Percentiles rank a stretch among this genome's conserved stretches.
Evolutionary conservation across 2,113 vertebrate genomes (phyloP).

Genomic region (Crocuta crocuta): DNA sequence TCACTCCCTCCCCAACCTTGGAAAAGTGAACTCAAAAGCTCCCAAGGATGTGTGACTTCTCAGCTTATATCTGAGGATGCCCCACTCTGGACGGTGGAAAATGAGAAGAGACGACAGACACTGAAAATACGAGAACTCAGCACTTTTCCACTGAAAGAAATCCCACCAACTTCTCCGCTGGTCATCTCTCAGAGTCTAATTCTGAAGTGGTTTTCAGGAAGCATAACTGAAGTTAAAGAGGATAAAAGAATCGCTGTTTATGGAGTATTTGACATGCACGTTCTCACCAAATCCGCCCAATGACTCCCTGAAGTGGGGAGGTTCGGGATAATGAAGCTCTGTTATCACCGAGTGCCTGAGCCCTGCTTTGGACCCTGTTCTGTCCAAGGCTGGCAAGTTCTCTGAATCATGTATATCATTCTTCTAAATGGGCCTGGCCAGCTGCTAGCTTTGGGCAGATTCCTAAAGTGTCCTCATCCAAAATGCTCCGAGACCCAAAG

Average conservation of each 20-base stretch:
- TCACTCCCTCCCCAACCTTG: not conserved
- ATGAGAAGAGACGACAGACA: not conserved
- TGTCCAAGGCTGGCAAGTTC: not conserved
- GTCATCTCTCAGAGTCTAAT: not conserved
- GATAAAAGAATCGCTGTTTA: not conserved
- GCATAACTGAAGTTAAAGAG: not conserved
- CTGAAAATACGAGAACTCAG: not conserved
- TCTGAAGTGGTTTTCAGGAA: not conserved
- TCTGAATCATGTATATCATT: not conserved
- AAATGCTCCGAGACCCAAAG: conserved; percentile 26
- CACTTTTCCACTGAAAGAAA: not conserved
- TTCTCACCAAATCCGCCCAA: not conserved
- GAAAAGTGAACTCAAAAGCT: not conserved
- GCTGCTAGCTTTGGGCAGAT: not conserved
- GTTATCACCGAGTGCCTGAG: not conserved
- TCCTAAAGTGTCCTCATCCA: not conserved
- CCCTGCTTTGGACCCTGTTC: not conserved
- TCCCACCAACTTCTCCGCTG: not conserved
- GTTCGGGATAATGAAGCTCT: not conserved
- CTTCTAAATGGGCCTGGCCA: not conserved
- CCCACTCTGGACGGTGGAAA: not conserved
- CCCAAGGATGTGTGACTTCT: not conserved
- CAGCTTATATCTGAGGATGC: not conserved
- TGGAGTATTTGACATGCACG: not conserved
- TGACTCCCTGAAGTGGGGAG: not conserved